Evolutionary conservation across 2,888 invertebrate species (phyloP), one percentile per base, ranked within the genome.

Genomic region (Willowsia nigromaculata): DNA sequence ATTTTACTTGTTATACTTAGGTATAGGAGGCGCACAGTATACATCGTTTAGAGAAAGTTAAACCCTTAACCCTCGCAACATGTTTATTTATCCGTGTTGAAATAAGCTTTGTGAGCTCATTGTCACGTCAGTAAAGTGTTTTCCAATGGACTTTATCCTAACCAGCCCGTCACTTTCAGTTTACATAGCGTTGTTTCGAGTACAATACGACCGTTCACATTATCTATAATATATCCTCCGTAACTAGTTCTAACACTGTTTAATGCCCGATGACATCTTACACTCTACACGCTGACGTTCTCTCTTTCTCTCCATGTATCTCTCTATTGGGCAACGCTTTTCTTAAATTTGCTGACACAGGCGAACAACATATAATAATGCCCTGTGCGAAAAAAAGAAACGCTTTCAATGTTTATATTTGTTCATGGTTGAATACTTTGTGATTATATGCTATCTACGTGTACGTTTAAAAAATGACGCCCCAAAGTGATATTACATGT

Each of bases 221-320:
- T 50, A 25, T 53, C 27, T 40, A 43, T 65, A 65, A 37, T 65
- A 65, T 65, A 37, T 37, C 65, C n/a, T 37, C 37, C 65, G 22
- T 65, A 37, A 65, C 65, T 37, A 65, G 65, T 7, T 37, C 71
- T 71, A 71, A 71, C 85, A 62, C 62, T 85, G 59, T 53, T 30
- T 85, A 78, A 85, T 85, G 76, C 76, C 85, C 85, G 47, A 40
- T 85, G 85, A 78, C 85, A 78, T 78, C 33, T 37, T 56, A 43
- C 47, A 43, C 62, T n/a, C 59, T 43, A 18, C 37, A 18, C 18
- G 22, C 37, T 65, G 33, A 22, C 59, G 37, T 81, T 81, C 62
- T 56, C 80, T 47, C 1, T 59, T 81, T 30, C n/a, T 50, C 62
- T 62, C 33, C 18, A 53, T n/a, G n/a, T 18, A 71, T 43, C 43